Conservation (phyloP, 2,113 vertebrate species). For the Cephalopterus ornatus region DNA sequence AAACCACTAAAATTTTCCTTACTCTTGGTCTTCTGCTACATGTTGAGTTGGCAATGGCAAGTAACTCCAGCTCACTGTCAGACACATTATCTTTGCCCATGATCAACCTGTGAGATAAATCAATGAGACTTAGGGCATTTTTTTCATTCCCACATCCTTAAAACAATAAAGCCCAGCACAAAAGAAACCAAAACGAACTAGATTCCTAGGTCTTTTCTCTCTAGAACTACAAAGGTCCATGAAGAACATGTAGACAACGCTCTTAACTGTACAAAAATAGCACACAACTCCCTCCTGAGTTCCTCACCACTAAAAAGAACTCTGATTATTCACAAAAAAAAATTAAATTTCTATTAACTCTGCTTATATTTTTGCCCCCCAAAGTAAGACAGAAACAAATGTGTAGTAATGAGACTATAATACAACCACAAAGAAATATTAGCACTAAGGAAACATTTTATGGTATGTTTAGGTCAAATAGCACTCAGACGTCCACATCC, state of each 20-base stretch:
- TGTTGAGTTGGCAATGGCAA: slow-evolving; percentile 15
- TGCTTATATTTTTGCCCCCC: background rate
- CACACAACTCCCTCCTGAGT: background rate
- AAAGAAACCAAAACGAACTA: background rate
- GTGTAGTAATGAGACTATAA: background rate
- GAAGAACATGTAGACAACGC: background rate
- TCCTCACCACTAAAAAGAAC: background rate
- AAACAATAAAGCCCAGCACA: background rate
- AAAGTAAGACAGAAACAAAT: background rate
- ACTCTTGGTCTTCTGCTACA: background rate
- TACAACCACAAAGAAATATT: background rate
- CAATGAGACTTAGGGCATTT: slow-evolving; percentile 21
- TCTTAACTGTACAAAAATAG: background rate
- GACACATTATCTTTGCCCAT: slow-evolving; percentile 36
- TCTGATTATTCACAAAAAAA: slow-evolving; percentile 21
- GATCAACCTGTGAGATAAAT: slow-evolving; percentile 2
- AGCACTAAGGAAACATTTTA: background rate
- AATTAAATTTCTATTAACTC: slow-evolving; percentile 22
- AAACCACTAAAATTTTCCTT: slow-evolving; percentile 27
- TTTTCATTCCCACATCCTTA: slow-evolving; percentile 18
- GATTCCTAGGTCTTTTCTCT: background rate
- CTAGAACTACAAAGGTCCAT: background rate
- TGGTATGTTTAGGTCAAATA: background rate
- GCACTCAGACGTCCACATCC: background rate
- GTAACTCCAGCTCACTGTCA: slow-evolving; percentile 44